Evolutionary conservation across 2,797 vertebrate genomes (phyloP).

Genomic region (Macroramphosus scolopax): DNA sequence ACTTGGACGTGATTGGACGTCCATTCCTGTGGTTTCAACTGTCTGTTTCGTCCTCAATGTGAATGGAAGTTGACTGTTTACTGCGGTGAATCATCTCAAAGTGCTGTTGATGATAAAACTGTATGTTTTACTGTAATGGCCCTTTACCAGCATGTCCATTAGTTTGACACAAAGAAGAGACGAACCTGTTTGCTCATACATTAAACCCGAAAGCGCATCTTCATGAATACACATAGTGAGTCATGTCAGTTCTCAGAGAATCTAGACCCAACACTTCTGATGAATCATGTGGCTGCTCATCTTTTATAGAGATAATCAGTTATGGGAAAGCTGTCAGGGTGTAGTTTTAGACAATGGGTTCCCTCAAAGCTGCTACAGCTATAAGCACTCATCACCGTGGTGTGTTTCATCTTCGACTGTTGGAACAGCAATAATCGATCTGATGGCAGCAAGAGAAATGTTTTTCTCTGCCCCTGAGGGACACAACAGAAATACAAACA

Average conservation of each 20-base stretch:
- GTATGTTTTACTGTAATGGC: constrained; percentile 20
- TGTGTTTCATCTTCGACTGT: constrained; percentile 47
- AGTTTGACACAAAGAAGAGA: constrained; percentile 16
- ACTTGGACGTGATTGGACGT: too few relatives aligned
- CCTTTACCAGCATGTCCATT: constrained; percentile 38
- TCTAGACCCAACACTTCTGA: constrained; percentile 12
- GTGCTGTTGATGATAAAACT: constrained; percentile 21
- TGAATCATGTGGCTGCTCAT: constrained; percentile 5
- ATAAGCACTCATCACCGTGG: constrained; percentile 40
- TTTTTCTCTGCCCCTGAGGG: constrained; percentile 48
- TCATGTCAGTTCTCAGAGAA: constrained; percentile 16
- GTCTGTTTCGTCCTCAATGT: too few relatives aligned
- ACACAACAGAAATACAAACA: constrained; percentile 29
- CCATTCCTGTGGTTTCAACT: too few relatives aligned
- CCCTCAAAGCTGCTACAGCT: constrained; percentile 27
- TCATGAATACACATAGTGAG: constrained; percentile 16
- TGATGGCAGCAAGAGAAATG: constrained; percentile 53
- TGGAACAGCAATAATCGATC: constrained; percentile 57
- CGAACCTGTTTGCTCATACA: constrained; percentile 8
- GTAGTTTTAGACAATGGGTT: constrained; percentile 28
- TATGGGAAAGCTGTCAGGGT: constrained; percentile 22
- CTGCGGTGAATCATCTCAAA: constrained; percentile 21
- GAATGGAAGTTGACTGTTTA: too few relatives aligned
- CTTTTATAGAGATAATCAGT: constrained; percentile 9
- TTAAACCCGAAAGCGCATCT: constrained; percentile 19